Evolutionary conservation across 2,113 vertebrate species (phyloP).

Genomic region (Motacilla alba): DNA sequence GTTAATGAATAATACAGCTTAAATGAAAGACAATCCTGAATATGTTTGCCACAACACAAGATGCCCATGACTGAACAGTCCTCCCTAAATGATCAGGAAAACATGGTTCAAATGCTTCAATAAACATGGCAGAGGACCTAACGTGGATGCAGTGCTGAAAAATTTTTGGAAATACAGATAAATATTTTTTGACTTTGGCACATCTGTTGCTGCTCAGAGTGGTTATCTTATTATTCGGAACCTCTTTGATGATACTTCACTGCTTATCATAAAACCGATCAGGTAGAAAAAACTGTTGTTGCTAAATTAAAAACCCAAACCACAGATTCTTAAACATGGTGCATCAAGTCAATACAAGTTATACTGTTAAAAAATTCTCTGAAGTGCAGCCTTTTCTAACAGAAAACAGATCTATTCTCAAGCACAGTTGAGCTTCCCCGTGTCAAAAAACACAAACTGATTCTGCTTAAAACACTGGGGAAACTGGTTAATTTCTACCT

Average conservation of each 20-base stretch:
- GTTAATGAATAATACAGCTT: neutral
- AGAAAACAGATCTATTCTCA: constrained; percentile 8
- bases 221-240: neutral
- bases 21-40: neutral
- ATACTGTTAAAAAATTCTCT: neutral
- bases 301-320: constrained; percentile 17
- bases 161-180: neutral
- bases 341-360: neutral
- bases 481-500: constrained; percentile 50
- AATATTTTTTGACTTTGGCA: neutral
- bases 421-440: neutral
- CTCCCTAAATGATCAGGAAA: neutral
- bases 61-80: neutral
- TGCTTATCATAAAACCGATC: neutral
- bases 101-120: neutral
- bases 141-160: neutral
- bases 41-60: neutral
- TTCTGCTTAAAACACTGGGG: constrained; percentile 25
- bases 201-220: neutral
- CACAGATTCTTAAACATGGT: neutral
- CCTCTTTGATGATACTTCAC: neutral
- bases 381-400: neutral
- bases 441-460: constrained; percentile 25
- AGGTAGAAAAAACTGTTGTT: neutral
- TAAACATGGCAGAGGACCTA: neutral